A percentile compares a stretch with the other conserved stretches of the same genome.
Conservation (phyloP, 2,113 vertebrate species). For the Ochotona princeps region DNA sequence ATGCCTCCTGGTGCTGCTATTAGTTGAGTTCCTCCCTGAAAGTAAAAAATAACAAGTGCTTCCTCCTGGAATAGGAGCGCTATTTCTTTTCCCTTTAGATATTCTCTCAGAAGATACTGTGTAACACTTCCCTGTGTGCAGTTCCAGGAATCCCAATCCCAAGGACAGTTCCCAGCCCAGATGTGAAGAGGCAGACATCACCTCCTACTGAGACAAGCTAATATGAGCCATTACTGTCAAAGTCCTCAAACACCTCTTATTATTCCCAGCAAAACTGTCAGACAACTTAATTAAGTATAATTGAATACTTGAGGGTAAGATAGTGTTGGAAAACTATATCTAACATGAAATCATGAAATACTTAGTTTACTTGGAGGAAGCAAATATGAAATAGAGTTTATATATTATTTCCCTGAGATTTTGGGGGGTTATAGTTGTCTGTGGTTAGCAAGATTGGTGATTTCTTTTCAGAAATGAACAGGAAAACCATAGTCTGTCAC, state of each 20-base stretch:
- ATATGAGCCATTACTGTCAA: neutral
- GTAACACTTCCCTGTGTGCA: neutral
- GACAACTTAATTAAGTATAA: neutral
- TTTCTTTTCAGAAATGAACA: slow-evolving; percentile 6
- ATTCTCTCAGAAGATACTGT: neutral
- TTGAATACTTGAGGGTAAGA: neutral
- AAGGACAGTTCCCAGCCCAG: neutral
- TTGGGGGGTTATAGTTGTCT: slow-evolving; percentile 39
- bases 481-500: slow-evolving; percentile 23
- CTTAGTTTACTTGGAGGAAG: neutral
- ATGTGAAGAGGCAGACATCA: neutral
- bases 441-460: slow-evolving; percentile 28
- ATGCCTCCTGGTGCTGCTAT: neutral
- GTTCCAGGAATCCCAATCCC: neutral
- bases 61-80: neutral
- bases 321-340: neutral
- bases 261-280: neutral
- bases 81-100: neutral
- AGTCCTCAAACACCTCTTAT: neutral
- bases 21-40: neutral
- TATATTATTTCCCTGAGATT: neutral
- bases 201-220: neutral
- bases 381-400: neutral
- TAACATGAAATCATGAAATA: neutral
- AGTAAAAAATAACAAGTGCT: neutral